Evolutionary conservation across 1,140 invertebrate species (phyloP).

Genomic region (Coelopa frigida): DNA sequence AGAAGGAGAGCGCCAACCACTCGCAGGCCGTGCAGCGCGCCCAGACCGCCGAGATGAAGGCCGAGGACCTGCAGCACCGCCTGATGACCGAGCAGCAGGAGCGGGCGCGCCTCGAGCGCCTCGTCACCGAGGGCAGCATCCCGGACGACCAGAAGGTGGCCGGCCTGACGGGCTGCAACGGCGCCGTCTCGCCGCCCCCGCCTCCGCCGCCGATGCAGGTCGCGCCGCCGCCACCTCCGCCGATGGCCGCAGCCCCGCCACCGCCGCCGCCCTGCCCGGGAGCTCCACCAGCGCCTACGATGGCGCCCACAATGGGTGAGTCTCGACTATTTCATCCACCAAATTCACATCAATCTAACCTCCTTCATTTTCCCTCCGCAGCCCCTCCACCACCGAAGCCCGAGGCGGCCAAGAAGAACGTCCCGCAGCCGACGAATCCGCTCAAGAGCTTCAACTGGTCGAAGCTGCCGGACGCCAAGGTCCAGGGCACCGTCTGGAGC

Average conservation of each 20-base stretch:
- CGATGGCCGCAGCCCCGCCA: conserved; percentile 46
- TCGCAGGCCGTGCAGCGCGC: conserved; percentile 78
- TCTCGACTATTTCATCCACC: too few relatives aligned
- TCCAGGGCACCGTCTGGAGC: conserved; percentile 88
- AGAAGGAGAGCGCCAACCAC: conserved; percentile 80
- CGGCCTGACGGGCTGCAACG: conserved; percentile 41
- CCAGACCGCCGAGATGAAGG: conserved; percentile 64
- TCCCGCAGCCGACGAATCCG: conserved; percentile 84
- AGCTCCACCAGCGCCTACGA: conserved; percentile 43
- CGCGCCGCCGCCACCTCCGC: conserved; percentile 47
- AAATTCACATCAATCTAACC: too few relatives aligned
- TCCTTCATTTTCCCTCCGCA: conserved; percentile 6
- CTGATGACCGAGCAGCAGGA: conserved; percentile 76
- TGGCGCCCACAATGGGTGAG: conserved; percentile 38
- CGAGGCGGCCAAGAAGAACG: conserved; percentile 60
- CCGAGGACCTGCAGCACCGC: conserved; percentile 65
- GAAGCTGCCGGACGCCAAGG: conserved; percentile 81
- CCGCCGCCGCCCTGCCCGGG: conserved; percentile 47
- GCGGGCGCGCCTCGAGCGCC: conserved; percentile 69
- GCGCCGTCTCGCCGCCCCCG: conserved; percentile 51
- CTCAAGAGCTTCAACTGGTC: conserved; percentile 98
- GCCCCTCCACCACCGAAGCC: conserved; percentile 50
- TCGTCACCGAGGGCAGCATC: conserved; percentile 80
- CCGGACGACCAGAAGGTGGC: conserved; percentile 85
- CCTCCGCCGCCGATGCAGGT: conserved; percentile 54